These are phyloP conservation scores for Entomobrya proxima DNA, from an alignment of 2,888 invertebrate genomes.

Conservation along the genomic window DNA sequence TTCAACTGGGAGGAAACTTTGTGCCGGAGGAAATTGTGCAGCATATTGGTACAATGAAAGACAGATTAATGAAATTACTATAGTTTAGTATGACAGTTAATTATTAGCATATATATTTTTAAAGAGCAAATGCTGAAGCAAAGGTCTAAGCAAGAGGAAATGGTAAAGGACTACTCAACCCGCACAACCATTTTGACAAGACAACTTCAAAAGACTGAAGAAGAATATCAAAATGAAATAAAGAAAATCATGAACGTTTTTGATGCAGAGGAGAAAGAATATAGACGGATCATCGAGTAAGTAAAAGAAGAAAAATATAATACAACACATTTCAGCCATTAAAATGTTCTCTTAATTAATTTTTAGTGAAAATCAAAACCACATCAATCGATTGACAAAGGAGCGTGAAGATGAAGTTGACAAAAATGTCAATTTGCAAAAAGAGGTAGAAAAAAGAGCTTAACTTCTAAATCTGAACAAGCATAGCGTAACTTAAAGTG, in stretches of 20 bases:
- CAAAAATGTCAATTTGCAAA: conserved; percentile 10
- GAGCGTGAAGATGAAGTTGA: conserved; percentile 49
- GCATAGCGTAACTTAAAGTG: too few species aligned
- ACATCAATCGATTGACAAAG: conserved; percentile 44
- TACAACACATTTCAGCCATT: background rate
- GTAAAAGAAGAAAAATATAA: background rate
- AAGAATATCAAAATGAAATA: conserved; percentile 72
- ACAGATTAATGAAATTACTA: too few species aligned
- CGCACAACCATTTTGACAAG: conserved; percentile 75
- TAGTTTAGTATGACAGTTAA: background rate
- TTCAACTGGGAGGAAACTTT: conserved; percentile 77
- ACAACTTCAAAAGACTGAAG: conserved; percentile 74
- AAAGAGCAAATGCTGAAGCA: conserved; percentile 71
- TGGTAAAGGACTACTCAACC: conserved; percentile 72
- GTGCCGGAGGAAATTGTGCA: conserved; percentile 77
- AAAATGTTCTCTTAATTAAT: background rate
- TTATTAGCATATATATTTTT: background rate
- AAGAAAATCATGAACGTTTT: conserved; percentile 71
- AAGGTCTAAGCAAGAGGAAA: conserved; percentile 68
- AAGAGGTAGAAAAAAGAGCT: conserved; percentile 22
- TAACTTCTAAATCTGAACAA: background rate
- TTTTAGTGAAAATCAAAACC: conserved; percentile 60
- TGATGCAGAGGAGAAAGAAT: conserved; percentile 72
- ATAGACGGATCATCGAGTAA: conserved; percentile 55
- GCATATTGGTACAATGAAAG: conserved; percentile 75